These are phyloP conservation scores for Dicentrarchus labrax DNA, from an alignment of 2,113 vertebrate genomes.

Conservation along the genomic window DNA sequence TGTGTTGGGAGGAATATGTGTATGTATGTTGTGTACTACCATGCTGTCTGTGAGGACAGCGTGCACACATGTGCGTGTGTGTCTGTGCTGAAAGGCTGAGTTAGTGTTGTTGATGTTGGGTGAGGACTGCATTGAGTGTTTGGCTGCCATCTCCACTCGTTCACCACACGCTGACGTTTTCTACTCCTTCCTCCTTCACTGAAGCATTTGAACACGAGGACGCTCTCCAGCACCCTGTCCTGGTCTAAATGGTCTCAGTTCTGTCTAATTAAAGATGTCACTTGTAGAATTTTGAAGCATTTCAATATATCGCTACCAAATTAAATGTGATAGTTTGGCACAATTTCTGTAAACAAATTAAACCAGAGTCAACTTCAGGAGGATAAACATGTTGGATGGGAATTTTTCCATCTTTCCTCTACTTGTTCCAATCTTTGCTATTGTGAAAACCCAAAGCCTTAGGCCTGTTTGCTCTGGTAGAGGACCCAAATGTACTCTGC, in stretches of 20 bases:
- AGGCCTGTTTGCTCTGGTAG: not conserved
- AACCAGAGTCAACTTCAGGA: slow-evolving; percentile 18
- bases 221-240: slow-evolving; percentile 63
- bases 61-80: slow-evolving; percentile 6
- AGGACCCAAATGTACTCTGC: not conserved
- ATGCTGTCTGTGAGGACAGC: slow-evolving; percentile 31
- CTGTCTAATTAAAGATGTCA: slow-evolving; percentile 70
- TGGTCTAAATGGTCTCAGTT: slow-evolving; percentile 48
- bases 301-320: slow-evolving; percentile 33
- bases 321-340: slow-evolving; percentile 47
- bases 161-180: slow-evolving; percentile 61
- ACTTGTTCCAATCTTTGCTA: not conserved
- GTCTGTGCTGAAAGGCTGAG: slow-evolving; percentile 57
- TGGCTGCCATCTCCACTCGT: slow-evolving; percentile 65
- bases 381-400: slow-evolving; percentile 23
- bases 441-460: slow-evolving; percentile 5
- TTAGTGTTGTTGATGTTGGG: slow-evolving; percentile 75
- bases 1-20: slow-evolving; percentile 16
- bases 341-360: slow-evolving; percentile 41
- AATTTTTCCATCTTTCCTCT: slow-evolving; percentile 18
- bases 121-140: slow-evolving; percentile 53
- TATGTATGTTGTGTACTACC: slow-evolving; percentile 46
- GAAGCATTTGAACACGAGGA: slow-evolving; percentile 47
- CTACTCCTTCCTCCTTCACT: slow-evolving; percentile 60
- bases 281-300: slow-evolving; percentile 38